Percentiles rank a stretch among this genome's conserved stretches.
Evolutionary conservation across 2,797 vertebrate genomes (phyloP).

Genomic region (Pygocentrus nattereri): DNA sequence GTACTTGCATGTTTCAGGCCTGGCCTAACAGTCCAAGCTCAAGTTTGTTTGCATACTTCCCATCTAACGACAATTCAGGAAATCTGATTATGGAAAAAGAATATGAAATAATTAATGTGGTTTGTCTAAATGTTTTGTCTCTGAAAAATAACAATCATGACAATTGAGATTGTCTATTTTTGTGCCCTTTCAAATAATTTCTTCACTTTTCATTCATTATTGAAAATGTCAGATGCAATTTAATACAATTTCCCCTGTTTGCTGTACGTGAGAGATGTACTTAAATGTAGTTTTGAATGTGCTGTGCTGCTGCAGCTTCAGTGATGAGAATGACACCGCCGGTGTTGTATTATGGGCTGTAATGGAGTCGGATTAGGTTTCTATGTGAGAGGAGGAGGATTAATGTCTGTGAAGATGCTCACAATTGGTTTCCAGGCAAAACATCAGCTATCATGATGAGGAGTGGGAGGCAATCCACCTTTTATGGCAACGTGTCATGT

Average conservation of each 20-base stretch:
- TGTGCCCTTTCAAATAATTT: not conserved
- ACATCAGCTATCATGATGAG: not conserved
- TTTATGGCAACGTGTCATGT: not conserved
- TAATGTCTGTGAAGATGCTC: slow-evolving; percentile 10
- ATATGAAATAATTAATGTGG: too few species aligned
- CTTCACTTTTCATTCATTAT: not conserved
- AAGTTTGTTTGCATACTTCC: too few species aligned
- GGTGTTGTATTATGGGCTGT: slow-evolving; percentile 12
- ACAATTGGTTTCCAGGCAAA: slow-evolving; percentile 5
- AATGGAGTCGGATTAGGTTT: slow-evolving; percentile 3
- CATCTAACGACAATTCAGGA: too few species aligned
- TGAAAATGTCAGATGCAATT: not conserved
- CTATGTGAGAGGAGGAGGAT: not conserved
- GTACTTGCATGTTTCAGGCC: too few species aligned
- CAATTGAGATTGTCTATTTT: not conserved
- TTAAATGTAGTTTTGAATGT: not conserved
- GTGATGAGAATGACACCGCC: not conserved
- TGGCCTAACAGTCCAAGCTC: too few species aligned
- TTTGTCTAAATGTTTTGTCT: too few species aligned
- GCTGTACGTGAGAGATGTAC: not conserved
- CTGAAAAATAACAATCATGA: too few species aligned
- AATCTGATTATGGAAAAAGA: too few species aligned
- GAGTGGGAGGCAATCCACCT: slow-evolving; percentile 1
- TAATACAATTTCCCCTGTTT: not conserved
- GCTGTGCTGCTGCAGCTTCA: too few species aligned